These are phyloP conservation scores for Gobio gobio DNA, from an alignment of 2,113 vertebrate species.

Conservation along the genomic window DNA sequence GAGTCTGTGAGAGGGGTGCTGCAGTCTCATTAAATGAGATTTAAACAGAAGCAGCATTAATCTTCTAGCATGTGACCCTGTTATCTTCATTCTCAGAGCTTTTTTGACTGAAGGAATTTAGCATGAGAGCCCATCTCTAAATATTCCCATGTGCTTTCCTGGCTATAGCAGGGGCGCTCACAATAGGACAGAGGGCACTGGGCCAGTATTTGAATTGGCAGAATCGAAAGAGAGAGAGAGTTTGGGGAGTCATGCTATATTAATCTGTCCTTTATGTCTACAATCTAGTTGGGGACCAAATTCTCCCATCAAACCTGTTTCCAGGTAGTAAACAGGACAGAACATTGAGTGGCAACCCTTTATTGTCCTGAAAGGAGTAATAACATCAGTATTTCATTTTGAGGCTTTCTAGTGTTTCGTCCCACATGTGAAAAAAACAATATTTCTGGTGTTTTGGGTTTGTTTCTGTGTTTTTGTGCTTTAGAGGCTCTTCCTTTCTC, in stretches of 20 bases:
- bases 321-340: conserved; percentile 5
- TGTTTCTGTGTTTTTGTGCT: neutral
- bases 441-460: too few species aligned
- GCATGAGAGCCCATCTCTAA: conserved; percentile 8
- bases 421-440: neutral
- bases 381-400: conserved; percentile 8
- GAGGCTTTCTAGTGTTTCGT: neutral
- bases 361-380: neutral
- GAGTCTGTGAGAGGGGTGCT: neutral
- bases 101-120: conserved; percentile 28
- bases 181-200: conserved; percentile 46
- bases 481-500: neutral
- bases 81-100: conserved; percentile 12
- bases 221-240: conserved; percentile 34
- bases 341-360: neutral
- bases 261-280: conserved; percentile 41
- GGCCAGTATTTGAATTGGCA: conserved; percentile 31
- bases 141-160: conserved; percentile 10
- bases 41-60: conserved; percentile 48
- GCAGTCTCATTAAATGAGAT: conserved; percentile 43
- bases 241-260: conserved; percentile 67
- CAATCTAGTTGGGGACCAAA: neutral
- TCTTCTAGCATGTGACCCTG: conserved; percentile 37
- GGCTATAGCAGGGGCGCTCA: neutral
- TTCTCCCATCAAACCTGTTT: neutral